Evolutionary conservation across 2,888 invertebrate genomes (phyloP).

Genomic region (Isotomurus palustris): DNA sequence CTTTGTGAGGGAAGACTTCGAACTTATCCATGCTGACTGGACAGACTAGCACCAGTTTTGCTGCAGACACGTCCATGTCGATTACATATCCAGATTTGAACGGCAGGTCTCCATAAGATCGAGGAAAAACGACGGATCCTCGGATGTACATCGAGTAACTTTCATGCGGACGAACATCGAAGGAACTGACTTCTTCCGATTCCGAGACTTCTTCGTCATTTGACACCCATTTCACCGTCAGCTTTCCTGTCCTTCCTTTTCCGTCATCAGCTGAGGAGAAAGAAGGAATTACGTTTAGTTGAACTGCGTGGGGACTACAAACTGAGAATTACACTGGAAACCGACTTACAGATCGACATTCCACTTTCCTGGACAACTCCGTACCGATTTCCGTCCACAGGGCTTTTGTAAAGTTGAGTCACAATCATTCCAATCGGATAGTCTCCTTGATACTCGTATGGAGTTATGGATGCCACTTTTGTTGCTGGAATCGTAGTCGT

Average conservation of each 20-base stretch:
- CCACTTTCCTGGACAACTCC: conserved; percentile 39
- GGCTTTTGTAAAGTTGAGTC: conserved; percentile 2
- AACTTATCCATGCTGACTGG: conserved; percentile 17
- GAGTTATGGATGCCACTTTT: conserved; percentile 18
- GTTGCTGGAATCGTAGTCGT: conserved; percentile 17
- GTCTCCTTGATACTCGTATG: conserved; percentile 19
- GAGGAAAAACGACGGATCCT: conserved; percentile 38
- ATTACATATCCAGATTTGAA: conserved; percentile 35
- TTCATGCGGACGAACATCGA: conserved; percentile 32
- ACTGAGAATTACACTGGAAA: too few species aligned
- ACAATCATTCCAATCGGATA: conserved; percentile 31
- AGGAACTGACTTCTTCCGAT: conserved; percentile 29
- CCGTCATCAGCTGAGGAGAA: neutral
- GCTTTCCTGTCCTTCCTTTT: too few species aligned
- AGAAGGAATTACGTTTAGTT: too few species aligned
- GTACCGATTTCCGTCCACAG: conserved; percentile 23
- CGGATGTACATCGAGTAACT: conserved; percentile 33
- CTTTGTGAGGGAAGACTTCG: conserved; percentile 38
- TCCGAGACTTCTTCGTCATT: conserved; percentile 21
- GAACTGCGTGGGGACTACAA: too few species aligned
- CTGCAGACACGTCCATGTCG: conserved; percentile 33
- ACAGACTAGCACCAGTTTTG: conserved; percentile 32
- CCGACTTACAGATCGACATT: too few species aligned
- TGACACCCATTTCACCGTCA: conserved; percentile 33
- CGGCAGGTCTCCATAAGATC: conserved; percentile 2